Evolutionary conservation across 2,113 vertebrate species (phyloP).

Genomic region (Xenotilapia leptura): DNA sequence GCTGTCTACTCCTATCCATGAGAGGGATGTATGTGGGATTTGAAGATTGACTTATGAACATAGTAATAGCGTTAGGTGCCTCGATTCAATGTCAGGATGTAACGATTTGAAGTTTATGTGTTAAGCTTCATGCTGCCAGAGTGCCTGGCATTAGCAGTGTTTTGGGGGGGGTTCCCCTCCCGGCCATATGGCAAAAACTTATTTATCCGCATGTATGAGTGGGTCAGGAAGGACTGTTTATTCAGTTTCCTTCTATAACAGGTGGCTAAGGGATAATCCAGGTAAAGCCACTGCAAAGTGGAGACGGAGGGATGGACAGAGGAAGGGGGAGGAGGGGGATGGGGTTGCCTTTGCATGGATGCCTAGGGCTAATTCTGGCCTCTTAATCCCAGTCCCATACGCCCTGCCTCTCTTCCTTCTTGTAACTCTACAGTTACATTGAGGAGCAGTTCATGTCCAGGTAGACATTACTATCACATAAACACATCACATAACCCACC

Average conservation of each 20-base stretch:
- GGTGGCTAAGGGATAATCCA: conserved; percentile 83
- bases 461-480: conserved; percentile 24
- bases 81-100: neutral
- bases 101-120: neutral
- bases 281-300: conserved; percentile 81
- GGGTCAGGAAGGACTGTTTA: conserved; percentile 21
- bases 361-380: conserved; percentile 79
- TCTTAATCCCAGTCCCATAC: conserved; percentile 73
- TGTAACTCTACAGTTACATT: conserved; percentile 14
- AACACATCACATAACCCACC: neutral
- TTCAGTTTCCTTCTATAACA: conserved; percentile 67
- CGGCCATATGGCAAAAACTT: neutral
- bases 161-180: neutral
- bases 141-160: neutral
- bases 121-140: neutral
- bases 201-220: neutral
- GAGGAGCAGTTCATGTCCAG: conserved; percentile 36
- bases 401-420: conserved; percentile 57
- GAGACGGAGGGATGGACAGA: conserved; percentile 58
- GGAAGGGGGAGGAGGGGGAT: conserved; percentile 18
- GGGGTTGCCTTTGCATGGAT: conserved; percentile 57
- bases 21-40: conserved; percentile 1
- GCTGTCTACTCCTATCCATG: neutral
- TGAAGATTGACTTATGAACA: conserved; percentile 6
- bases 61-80: neutral